phyloP scores from a whole-genome alignment of 2,797 vertebrate genomes.

The Loris lydekkerianus region DNA sequence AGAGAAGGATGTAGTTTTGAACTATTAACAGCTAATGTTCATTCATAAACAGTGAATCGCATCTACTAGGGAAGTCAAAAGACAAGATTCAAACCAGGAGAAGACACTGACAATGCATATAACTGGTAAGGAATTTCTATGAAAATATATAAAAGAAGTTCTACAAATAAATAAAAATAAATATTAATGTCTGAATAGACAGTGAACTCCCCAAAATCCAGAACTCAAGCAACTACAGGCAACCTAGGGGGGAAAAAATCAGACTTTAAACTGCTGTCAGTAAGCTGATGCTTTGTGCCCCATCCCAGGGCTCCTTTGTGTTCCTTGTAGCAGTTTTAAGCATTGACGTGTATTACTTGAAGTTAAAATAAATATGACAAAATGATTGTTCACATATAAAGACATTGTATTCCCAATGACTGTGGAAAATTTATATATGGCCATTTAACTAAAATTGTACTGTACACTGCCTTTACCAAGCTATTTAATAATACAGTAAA shows the following conservation, averaged over 20 bases:
- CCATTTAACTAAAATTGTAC: too few species aligned
- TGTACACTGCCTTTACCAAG: too few species aligned
- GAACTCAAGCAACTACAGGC: too few species aligned
- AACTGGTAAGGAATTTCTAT: not conserved
- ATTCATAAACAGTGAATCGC: not conserved
- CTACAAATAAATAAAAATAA: constrained; percentile 27
- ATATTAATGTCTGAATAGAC: not conserved
- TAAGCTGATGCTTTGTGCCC: too few species aligned
- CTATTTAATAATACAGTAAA: too few species aligned
- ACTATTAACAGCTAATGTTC: not conserved
- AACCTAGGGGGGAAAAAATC: too few species aligned
- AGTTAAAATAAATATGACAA: not conserved
- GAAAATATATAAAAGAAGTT: constrained; percentile 18
- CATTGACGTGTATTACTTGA: too few species aligned
- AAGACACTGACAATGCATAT: not conserved
- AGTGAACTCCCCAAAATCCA: too few species aligned
- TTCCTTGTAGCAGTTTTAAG: too few species aligned
- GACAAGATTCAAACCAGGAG: not conserved
- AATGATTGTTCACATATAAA: constrained; percentile 6
- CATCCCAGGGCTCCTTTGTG: too few species aligned
- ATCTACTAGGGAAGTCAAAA: constrained; percentile 8
- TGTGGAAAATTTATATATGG: too few species aligned
- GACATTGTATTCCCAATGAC: not conserved
- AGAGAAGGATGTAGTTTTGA: not conserved
- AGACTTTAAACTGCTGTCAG: too few species aligned